Conservation (phyloP, 2,797 vertebrate species). For the Ceryle rudis region DNA sequence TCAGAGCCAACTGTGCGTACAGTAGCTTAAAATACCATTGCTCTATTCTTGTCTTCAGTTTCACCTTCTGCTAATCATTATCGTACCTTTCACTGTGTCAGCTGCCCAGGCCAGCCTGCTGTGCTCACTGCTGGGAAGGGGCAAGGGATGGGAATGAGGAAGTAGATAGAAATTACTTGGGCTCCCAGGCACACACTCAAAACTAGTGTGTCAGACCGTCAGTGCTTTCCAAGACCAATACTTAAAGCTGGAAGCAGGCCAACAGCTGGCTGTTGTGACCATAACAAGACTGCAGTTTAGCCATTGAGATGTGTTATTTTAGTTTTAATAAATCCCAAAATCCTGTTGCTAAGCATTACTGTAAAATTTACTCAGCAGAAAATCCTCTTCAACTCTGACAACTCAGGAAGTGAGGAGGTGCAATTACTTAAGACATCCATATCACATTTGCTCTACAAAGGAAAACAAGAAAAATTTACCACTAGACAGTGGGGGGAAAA, state of each 20-base stretch:
- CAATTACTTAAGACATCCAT: neutral
- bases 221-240: neutral
- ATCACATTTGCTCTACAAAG: neutral
- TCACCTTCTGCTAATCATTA: neutral
- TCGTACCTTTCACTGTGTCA: neutral
- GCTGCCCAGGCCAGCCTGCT: neutral
- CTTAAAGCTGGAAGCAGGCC: neutral
- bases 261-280: neutral
- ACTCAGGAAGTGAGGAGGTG: neutral
- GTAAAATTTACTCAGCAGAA: neutral
- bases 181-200: neutral
- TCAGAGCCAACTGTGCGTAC: neutral
- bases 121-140: fast-evolving
- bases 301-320: neutral
- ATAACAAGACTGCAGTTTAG: neutral
- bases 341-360: neutral
- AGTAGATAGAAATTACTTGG: neutral
- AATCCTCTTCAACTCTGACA: slow-evolving; percentile 17
- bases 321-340: neutral
- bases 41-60: neutral
- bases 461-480: neutral
- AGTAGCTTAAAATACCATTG: neutral
- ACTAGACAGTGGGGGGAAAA: neutral
- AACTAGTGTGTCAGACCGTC: neutral
- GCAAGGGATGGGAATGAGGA: fast-evolving